These are phyloP conservation scores for Asteroscopus sphinx DNA, from an alignment of 2,888 invertebrate species.

Conservation along the genomic window DNA sequence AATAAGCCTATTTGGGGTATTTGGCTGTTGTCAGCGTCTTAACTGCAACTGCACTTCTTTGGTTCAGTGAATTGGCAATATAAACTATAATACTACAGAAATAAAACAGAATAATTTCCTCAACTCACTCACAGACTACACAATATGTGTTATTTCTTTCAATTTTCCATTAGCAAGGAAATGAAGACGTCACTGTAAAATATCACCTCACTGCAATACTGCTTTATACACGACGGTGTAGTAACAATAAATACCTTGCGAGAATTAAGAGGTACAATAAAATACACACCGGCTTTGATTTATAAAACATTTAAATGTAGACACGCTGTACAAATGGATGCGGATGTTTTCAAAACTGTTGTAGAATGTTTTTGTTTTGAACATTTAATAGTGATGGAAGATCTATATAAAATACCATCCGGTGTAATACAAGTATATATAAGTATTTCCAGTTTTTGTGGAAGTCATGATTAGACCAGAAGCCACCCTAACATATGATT, in stretches of 20 bases:
- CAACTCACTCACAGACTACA: neutral
- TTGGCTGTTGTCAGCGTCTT: too few relatives aligned
- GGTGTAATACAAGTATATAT: too few relatives aligned
- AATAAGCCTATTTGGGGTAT: too few relatives aligned
- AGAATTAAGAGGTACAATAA: neutral
- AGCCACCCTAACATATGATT: too few relatives aligned
- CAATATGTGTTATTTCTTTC: neutral
- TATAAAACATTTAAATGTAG: neutral
- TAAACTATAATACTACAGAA: too few relatives aligned
- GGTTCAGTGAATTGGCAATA: too few relatives aligned
- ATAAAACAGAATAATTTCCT: neutral
- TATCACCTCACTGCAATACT: neutral
- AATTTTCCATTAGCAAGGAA: neutral
- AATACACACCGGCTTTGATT: neutral
- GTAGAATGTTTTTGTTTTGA: too few relatives aligned
- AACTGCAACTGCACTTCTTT: too few relatives aligned
- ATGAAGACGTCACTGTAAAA: neutral
- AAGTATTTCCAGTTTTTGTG: too few relatives aligned
- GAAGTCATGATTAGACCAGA: too few relatives aligned
- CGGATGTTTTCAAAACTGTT: neutral
- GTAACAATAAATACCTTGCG: neutral
- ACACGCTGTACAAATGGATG: neutral
- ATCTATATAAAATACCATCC: too few relatives aligned
- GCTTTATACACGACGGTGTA: neutral
- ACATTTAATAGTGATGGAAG: too few relatives aligned